Percentiles rank a stretch among this genome's conserved stretches.
These are phyloP conservation scores for Endomychus coccineus DNA, from an alignment of 2,888 invertebrate genomes.

Conservation along the genomic window DNA sequence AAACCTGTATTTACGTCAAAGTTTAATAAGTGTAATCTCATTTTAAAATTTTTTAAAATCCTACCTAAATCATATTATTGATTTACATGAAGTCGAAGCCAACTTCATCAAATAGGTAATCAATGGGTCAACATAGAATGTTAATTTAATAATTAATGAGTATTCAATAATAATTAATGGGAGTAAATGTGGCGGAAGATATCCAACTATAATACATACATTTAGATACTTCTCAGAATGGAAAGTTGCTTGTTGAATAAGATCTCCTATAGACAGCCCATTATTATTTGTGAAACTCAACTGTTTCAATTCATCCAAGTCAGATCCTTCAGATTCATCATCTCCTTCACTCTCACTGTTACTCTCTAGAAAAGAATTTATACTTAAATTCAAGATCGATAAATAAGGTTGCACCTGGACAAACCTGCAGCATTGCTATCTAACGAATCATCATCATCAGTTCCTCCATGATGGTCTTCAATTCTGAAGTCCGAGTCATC, in stretches of 20 bases:
- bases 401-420: neutral
- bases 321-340: constrained; percentile 40
- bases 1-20: too few relatives aligned
- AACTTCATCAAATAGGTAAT: too few relatives aligned
- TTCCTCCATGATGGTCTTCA: constrained; percentile 73
- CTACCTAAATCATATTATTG: too few relatives aligned
- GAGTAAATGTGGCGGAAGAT: too few relatives aligned
- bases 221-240: constrained; percentile 41
- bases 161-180: too few relatives aligned
- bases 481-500: constrained; percentile 93
- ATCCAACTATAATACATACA: constrained; percentile 24
- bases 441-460: constrained; percentile 69
- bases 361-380: too few relatives aligned
- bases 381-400: constrained; percentile 4
- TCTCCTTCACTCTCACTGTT: constrained; percentile 38
- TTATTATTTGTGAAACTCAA: constrained; percentile 29
- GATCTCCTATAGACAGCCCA: constrained; percentile 45
- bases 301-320: constrained; percentile 28
- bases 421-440: constrained; percentile 60
- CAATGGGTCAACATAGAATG: too few relatives aligned
- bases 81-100: too few relatives aligned
- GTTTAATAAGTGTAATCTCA: too few relatives aligned
- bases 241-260: constrained; percentile 47
- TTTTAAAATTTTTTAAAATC: too few relatives aligned
- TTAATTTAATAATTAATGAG: too few relatives aligned